These are phyloP conservation scores for Lasioglossum oenotherae DNA, from an alignment of 2,888 invertebrate species.

Conservation along the genomic window DNA sequence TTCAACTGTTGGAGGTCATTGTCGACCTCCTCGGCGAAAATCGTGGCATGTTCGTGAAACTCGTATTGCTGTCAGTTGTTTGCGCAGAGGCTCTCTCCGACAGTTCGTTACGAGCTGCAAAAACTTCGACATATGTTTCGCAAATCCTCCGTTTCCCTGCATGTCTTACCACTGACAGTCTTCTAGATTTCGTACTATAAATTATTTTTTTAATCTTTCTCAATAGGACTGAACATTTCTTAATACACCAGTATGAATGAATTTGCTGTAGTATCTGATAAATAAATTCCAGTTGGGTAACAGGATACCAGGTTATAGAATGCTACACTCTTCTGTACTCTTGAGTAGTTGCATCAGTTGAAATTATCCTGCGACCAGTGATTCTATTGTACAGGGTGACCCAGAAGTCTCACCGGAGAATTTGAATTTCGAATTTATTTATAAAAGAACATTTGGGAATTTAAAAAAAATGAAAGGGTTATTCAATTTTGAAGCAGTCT, in stretches of 20 bases:
- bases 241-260: neutral
- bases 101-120: constrained; percentile 5
- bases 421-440: too few species aligned
- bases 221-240: neutral
- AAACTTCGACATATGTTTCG: constrained; percentile 3
- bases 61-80: neutral
- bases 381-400: neutral
- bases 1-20: neutral
- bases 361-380: too few species aligned
- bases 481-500: neutral
- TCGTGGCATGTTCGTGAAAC: constrained; percentile 11
- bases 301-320: neutral
- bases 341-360: neutral
- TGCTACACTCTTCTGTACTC: neutral
- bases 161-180: neutral
- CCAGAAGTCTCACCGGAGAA: neutral
- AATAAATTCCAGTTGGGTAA: neutral
- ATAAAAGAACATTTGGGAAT: too few species aligned
- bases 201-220: neutral
- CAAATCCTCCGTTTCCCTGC: neutral
- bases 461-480: neutral
- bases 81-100: constrained; percentile 7
- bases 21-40: neutral
- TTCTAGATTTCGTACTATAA: neutral
- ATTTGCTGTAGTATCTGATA: neutral